A percentile compares a stretch with the other conserved stretches of the same genome.
phyloP scores from a whole-genome alignment of 1,140 invertebrate genomes.

The Agrilus planipennis region DNA sequence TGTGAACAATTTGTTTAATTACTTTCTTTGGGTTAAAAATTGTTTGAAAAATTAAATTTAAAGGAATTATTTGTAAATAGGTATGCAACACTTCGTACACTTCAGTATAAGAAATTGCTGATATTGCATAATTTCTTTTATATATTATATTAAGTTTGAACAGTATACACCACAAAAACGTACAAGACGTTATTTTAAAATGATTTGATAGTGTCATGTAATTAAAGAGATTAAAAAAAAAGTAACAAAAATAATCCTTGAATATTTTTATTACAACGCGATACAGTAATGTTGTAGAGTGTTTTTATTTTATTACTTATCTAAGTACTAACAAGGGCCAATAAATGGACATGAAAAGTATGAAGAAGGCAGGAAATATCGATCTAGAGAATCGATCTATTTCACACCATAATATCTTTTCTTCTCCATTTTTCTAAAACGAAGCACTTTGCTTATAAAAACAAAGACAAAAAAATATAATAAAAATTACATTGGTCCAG shows the following conservation, averaged over 20 bases:
- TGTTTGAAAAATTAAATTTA: no score
- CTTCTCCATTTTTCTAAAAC: conserved; percentile 43
- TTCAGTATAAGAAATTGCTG: no score
- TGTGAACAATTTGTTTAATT: no score
- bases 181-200: no score
- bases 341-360: conserved; percentile 60
- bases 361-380: conserved; percentile 61
- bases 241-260: background rate
- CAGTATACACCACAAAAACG: no score
- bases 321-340: conserved; percentile 44
- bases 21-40: no score
- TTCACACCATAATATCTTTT: conserved; percentile 53
- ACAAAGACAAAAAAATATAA: conserved; percentile 7
- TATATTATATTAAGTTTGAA: no score
- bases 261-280: background rate
- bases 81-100: no score
- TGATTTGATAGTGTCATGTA: no score
- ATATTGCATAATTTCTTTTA: no score
- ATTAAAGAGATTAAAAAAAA: no score
- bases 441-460: conserved; percentile 14
- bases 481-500: conserved; percentile 23
- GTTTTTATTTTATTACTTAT: background rate
- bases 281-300: background rate
- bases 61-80: no score
- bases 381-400: conserved; percentile 54